A percentile compares a stretch with the other conserved stretches of the same genome.
phyloP scores from a whole-genome alignment of 2,113 vertebrate genomes.

The Pluvianellus socialis region DNA sequence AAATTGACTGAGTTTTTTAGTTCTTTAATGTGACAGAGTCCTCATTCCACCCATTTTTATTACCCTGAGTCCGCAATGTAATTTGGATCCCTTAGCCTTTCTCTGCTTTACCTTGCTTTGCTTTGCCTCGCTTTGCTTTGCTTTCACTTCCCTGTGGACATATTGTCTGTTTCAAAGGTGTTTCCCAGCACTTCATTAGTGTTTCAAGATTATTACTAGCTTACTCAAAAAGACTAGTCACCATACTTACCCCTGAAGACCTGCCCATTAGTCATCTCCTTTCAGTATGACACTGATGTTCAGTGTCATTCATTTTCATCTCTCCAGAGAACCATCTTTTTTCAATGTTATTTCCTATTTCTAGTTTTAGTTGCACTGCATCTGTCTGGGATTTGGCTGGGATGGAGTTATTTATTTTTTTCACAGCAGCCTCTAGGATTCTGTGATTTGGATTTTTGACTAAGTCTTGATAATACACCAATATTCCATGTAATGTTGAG shows the following conservation, averaged over 20 bases:
- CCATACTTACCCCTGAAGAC: background rate
- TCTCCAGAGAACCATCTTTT: background rate
- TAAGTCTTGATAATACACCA: background rate
- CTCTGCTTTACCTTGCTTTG: background rate
- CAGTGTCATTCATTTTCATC: background rate
- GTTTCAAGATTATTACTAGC: background rate
- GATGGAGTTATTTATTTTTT: background rate
- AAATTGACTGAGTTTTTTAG: background rate
- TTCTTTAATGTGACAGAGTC: background rate
- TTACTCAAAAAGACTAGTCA: background rate
- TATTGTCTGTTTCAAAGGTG: background rate
- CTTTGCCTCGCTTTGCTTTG: background rate
- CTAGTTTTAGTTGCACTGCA: background rate
- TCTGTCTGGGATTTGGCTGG: background rate
- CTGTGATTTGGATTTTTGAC: background rate
- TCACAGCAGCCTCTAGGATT: background rate
- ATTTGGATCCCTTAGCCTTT: background rate
- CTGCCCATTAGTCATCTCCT: background rate
- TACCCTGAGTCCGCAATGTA: background rate
- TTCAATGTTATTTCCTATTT: background rate
- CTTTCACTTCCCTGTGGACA: background rate
- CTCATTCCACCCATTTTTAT: background rate
- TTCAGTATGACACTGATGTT: background rate
- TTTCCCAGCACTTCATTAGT: background rate
- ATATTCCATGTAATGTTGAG: background rate